phyloP scores from a whole-genome alignment of 2,888 invertebrate genomes.

The Lobophora halterata region DNA sequence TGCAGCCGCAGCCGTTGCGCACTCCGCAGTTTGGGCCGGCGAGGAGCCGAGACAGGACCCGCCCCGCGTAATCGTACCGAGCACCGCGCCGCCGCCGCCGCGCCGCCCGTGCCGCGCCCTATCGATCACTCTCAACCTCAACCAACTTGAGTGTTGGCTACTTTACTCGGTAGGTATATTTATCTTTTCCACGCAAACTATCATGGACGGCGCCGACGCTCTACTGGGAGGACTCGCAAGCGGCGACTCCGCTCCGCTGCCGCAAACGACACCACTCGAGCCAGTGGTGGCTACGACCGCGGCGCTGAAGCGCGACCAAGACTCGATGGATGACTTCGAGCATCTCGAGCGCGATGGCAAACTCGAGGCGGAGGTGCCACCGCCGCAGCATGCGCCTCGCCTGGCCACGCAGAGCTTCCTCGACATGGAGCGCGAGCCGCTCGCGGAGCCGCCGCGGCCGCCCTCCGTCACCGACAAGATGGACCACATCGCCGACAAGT shows the following conservation, averaged over 20 bases:
- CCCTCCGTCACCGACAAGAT: conserved; percentile 60
- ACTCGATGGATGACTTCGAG: conserved; percentile 88
- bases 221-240: conserved; percentile 60
- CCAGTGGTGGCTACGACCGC: no score
- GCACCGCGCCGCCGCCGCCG: conserved; percentile 40
- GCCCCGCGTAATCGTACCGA: conserved; percentile 44
- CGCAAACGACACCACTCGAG: conserved; percentile 21
- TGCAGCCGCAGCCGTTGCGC: conserved; percentile 50
- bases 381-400: conserved; percentile 42
- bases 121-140: conserved; percentile 51
- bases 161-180: no score
- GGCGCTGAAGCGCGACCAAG: conserved; percentile 81
- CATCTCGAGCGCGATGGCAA: conserved; percentile 83
- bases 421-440: conserved; percentile 74
- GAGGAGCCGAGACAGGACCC: conserved; percentile 65
- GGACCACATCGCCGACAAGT: conserved; percentile 76
- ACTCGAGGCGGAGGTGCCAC: conserved; percentile 52
- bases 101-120: conserved; percentile 49
- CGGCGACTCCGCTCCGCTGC: conserved; percentile 47
- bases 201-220: conserved; percentile 62
- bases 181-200: conserved; percentile 37
- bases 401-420: conserved; percentile 67
- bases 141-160: no score
- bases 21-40: conserved; percentile 63
- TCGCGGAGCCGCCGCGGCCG: conserved; percentile 58